A percentile compares a stretch with the other conserved stretches of the same genome.
These are phyloP conservation scores for Tipula helvola DNA, from an alignment of 2,888 invertebrate genomes.

Conservation along the genomic window DNA sequence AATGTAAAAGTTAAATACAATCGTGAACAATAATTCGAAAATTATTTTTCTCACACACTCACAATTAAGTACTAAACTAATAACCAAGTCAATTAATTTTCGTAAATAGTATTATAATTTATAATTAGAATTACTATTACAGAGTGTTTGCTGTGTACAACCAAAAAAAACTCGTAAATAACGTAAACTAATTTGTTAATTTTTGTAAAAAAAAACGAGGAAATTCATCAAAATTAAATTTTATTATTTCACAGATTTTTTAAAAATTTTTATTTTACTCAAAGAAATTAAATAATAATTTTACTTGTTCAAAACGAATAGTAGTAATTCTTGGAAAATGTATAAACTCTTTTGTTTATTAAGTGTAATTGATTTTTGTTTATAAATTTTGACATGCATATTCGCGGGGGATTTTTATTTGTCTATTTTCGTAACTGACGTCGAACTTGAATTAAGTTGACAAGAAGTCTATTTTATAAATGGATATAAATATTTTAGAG, in stretches of 20 bases:
- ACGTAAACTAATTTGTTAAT: neutral
- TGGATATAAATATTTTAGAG: too few species aligned
- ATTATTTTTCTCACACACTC: neutral
- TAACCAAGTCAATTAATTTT: neutral
- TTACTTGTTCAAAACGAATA: neutral
- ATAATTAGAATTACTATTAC: neutral
- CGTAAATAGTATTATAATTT: neutral
- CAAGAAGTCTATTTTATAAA: too few species aligned
- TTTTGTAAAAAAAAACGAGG: neutral
- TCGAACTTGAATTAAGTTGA: too few species aligned
- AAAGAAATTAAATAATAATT: neutral
- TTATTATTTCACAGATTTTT: neutral
- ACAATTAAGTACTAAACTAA: too few species aligned
- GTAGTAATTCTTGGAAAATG: neutral
- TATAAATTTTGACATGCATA: neutral
- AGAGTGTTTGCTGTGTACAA: neutral
- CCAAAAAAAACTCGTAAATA: neutral
- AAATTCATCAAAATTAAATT: neutral
- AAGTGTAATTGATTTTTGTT: neutral
- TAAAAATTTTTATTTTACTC: neutral
- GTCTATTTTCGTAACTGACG: neutral
- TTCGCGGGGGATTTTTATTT: neutral
- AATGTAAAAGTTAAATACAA: neutral
- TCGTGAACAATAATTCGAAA: neutral
- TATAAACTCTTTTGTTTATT: neutral